Evolutionary conservation across 1,140 invertebrate species (phyloP).

Genomic region (Drosophila tropicalis): DNA sequence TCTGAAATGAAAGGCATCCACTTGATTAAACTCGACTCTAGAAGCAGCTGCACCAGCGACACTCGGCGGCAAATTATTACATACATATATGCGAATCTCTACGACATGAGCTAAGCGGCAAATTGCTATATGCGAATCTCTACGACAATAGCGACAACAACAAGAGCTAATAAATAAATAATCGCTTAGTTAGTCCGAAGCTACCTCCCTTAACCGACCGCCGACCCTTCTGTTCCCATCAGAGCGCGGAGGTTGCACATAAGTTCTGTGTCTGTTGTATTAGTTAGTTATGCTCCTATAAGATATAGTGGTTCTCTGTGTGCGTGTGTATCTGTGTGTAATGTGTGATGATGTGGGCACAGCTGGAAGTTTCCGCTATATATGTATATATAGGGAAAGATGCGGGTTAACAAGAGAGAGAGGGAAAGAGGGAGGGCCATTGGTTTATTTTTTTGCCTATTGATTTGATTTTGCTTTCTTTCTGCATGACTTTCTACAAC

Average conservation of each 20-base stretch:
- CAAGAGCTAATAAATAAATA: slow-evolving; percentile 3
- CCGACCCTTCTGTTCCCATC: background rate
- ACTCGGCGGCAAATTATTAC: background rate
- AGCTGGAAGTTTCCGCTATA: slow-evolving; percentile 43
- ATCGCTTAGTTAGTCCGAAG: background rate
- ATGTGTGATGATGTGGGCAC: slow-evolving; percentile 10
- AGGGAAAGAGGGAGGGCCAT: slow-evolving; percentile 21
- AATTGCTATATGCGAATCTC: slow-evolving; percentile 2
- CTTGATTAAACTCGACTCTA: slow-evolving; percentile 7
- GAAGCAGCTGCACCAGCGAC: background rate
- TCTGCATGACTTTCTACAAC: slow-evolving; percentile 2
- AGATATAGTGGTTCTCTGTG: slow-evolving; percentile 2
- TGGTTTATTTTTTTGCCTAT: slow-evolving; percentile 22
- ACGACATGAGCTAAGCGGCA: background rate
- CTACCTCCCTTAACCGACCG: too few species aligned
- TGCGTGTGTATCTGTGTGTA: background rate
- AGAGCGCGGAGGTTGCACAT: background rate
- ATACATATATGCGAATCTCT: background rate
- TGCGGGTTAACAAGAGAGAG: slow-evolving; percentile 25
- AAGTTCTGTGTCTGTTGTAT: background rate
- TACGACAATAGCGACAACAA: slow-evolving; percentile 10
- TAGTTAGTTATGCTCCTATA: slow-evolving; percentile 23
- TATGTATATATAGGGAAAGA: slow-evolving; percentile 27
- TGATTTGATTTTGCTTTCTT: slow-evolving; percentile 23
- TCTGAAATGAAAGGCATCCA: background rate